Percentiles rank a stretch among this genome's conserved stretches.
phyloP scores from a whole-genome alignment of 2,113 vertebrate species.

The Otis tarda region DNA sequence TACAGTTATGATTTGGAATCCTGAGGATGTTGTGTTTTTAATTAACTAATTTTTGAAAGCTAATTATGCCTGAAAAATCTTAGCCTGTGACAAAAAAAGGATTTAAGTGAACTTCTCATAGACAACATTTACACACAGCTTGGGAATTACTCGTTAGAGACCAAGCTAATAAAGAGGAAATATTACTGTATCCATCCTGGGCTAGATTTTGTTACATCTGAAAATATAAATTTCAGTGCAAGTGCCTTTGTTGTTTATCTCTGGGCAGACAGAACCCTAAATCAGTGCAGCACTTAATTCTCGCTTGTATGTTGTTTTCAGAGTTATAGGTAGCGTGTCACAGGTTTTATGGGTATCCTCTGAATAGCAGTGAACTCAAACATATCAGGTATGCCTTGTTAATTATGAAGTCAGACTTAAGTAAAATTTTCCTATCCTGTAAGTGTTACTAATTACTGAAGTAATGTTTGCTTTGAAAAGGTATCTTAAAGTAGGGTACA shows the following conservation, averaged over 20 bases:
- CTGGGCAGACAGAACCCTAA: background rate
- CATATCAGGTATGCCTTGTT: fast-evolving
- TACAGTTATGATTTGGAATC: background rate
- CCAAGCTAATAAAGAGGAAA: background rate
- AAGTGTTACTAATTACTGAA: background rate
- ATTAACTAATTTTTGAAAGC: background rate
- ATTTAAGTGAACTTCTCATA: background rate
- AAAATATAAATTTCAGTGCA: background rate
- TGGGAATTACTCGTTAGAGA: background rate
- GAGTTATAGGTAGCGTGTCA: background rate
- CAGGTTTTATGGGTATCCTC: background rate
- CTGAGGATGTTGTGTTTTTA: background rate
- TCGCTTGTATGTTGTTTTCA: background rate
- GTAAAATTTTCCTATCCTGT: background rate
- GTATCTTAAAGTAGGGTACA: background rate
- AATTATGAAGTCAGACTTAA: background rate
- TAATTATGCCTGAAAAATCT: conserved; percentile 18
- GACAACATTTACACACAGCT: background rate
- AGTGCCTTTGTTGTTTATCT: background rate
- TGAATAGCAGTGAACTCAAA: background rate
- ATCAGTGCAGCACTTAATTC: background rate
- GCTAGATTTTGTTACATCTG: background rate
- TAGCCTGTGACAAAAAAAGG: background rate
- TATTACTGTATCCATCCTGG: background rate
- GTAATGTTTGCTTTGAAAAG: background rate